These are phyloP conservation scores for Sebastes trivittatus DNA, from an alignment of 2,797 vertebrate species.

Conservation along the genomic window DNA sequence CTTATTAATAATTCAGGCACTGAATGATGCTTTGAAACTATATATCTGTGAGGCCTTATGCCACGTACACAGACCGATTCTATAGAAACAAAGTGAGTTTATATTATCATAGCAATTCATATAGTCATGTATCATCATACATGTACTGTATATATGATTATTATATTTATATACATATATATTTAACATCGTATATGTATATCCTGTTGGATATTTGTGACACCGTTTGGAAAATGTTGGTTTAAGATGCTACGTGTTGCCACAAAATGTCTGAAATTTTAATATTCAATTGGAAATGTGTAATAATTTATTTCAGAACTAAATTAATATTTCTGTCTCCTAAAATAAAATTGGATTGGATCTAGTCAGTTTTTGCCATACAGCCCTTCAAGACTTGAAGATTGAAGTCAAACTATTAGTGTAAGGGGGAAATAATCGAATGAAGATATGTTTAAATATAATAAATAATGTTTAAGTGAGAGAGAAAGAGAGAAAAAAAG, in stretches of 20 bases:
- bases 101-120: neutral
- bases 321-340: neutral
- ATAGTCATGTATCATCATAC: neutral
- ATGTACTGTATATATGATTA: too few relatives aligned
- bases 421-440: neutral
- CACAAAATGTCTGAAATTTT: neutral
- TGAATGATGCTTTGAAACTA: constrained; percentile 25
- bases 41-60: constrained; percentile 16
- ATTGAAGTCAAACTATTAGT: neutral
- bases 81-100: neutral
- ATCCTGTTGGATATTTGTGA: neutral
- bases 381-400: neutral
- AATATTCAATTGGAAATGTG: neutral
- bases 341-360: neutral
- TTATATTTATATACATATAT: too few relatives aligned
- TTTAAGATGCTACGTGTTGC: neutral
- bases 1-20: constrained; percentile 37
- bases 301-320: neutral
- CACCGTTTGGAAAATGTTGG: neutral
- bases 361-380: neutral
- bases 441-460: too few relatives aligned
- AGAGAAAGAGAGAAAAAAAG: neutral
- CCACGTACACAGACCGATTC: neutral
- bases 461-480: neutral
- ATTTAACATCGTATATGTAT: neutral